Evolutionary conservation across 92 coral and sea anemone species (phyloP).

Genomic region (Zoanthus sansibaricus): DNA sequence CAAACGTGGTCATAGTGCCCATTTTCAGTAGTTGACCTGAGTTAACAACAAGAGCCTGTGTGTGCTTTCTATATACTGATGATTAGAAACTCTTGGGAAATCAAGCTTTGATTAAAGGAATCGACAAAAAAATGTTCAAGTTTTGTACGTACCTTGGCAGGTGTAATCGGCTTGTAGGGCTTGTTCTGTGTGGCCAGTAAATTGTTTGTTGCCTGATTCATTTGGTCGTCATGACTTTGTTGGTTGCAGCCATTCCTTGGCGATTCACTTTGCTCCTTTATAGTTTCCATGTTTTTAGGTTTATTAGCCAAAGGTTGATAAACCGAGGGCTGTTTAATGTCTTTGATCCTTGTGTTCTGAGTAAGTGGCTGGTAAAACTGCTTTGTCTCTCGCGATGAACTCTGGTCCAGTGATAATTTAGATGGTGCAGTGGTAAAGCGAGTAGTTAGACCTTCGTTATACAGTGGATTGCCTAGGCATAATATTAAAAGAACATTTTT

Average conservation of each 20-base stretch:
- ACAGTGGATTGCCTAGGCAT: background rate
- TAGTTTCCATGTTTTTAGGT: conserved; percentile 13
- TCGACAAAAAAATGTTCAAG: background rate
- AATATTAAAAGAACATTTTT: background rate
- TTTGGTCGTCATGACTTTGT: background rate
- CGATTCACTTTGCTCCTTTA: background rate
- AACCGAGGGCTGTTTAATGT: background rate
- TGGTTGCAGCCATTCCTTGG: background rate
- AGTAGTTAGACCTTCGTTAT: background rate
- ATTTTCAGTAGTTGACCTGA: too few species aligned
- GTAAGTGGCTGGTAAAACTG: conserved; percentile 5
- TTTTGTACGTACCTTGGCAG: background rate
- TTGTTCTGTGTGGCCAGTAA: conserved; percentile 4
- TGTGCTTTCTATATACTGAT: too few species aligned
- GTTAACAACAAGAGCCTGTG: too few species aligned
- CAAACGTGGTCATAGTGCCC: too few species aligned
- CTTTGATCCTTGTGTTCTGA: conserved; percentile 13
- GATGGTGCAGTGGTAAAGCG: background rate
- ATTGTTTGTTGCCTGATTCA: background rate
- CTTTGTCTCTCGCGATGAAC: background rate
- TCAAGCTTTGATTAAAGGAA: background rate
- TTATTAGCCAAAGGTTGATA: conserved; percentile 25
- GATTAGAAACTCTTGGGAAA: background rate
- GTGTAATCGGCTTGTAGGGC: background rate
- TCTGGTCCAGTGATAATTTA: background rate